Base-by-base conservation (phyloP, 2,888 invertebrate species). In the Sclerodermus sp. region DNA sequence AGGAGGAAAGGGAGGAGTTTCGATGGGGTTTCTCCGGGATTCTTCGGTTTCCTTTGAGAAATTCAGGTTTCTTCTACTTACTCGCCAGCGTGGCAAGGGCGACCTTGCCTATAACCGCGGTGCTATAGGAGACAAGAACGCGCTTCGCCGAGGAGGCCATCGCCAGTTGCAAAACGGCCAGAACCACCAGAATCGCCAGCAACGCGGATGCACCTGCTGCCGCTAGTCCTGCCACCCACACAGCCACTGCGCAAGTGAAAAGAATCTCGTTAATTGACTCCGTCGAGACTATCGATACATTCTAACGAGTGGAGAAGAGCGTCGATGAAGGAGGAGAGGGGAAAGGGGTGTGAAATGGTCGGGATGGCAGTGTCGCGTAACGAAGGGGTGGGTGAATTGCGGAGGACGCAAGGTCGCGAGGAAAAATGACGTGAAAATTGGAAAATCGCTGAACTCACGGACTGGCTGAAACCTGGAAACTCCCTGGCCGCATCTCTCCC, bases 71-170 rank as follows among this genome's bases (percentile, higher is more conserved):
- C 4, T 34, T n/a, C 56, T 61, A 83, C 87, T 86, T 77, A 93
- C 93, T 87, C 64, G 90, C 89, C 67, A 91, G 73, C 38, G 92
- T 82, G 37, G 90, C 87, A 59, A 92, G 80, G 46, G 89, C 86
- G 58, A 93, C 83, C 81, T 93, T 93, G 69, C 86, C 80, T 79
- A 91, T 87, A 53, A 93, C 87, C 45, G 90, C 85, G 57, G 85
- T 82, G 57, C 87, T 87, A 79, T 92, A 93, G 68, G 87, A 86
- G 80, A 91, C 81, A 56, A 87, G 85, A 55, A 93, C 87, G 70
- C 87, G 86, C 76, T 92, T 91, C 73, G 88, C 87, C 44, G 91
- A 91, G 45, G 89, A 89, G 69, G 92, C 87, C 92, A 93, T 92
- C 57, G 92, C 90, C 61, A 93, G 83, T 78, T 93, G 93, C 58